Evolutionary conservation across 2,888 invertebrate species (phyloP).

Genomic region (Cantharis lateralis): DNA sequence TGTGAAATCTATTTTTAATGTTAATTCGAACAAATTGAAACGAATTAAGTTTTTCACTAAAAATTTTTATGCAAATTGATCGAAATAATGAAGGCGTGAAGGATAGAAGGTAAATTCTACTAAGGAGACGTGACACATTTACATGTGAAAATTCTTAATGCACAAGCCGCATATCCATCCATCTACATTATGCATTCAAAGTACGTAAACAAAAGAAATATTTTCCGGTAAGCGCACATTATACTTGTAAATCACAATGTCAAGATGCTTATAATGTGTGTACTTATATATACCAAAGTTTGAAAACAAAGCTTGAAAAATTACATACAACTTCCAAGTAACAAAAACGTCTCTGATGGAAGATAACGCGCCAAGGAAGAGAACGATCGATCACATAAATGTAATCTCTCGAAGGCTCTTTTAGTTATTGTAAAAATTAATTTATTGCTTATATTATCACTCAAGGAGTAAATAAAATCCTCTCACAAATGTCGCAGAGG

Average conservation of each 20-base stretch:
- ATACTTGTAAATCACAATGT: constrained; percentile 12
- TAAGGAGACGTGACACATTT: constrained; percentile 1
- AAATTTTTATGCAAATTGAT: background rate
- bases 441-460: background rate
- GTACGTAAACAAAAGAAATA: constrained; percentile 9
- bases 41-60: background rate
- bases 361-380: background rate
- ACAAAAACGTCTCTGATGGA: background rate
- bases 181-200: constrained; percentile 8
- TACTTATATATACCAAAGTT: background rate
- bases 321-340: background rate
- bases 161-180: background rate
- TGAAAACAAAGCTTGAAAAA: background rate
- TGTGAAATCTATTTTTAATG: background rate
- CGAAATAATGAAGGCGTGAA: background rate
- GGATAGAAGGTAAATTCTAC: background rate
- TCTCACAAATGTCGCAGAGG: background rate
- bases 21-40: background rate
- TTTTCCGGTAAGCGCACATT: constrained; percentile 9
- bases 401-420: background rate
- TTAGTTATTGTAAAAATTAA: background rate
- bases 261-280: background rate
- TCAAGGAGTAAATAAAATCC: background rate
- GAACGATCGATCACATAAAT: background rate
- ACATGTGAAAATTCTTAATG: background rate